A percentile compares a stretch with the other conserved stretches of the same genome.
These are phyloP conservation scores for Palythoa grandis DNA, from an alignment of 92 coral and sea anemone genomes.

Conservation along the genomic window DNA sequence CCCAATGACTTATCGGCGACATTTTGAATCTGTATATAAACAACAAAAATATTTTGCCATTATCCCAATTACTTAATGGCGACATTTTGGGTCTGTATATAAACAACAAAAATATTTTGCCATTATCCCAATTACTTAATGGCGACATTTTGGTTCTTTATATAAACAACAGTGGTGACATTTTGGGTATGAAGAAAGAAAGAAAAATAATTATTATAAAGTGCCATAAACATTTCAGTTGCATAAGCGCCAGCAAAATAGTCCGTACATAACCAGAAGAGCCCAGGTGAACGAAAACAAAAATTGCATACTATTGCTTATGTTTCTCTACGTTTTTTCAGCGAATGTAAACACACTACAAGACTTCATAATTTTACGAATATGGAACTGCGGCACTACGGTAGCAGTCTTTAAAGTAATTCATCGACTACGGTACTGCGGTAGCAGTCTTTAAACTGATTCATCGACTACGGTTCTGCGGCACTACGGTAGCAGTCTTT, in stretches of 20 bases:
- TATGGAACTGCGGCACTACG: not conserved
- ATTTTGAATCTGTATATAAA: too few relatives aligned
- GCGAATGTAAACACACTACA: not conserved
- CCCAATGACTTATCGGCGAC: too few relatives aligned
- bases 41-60: too few relatives aligned
- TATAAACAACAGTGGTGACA: too few relatives aligned
- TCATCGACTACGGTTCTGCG: not conserved
- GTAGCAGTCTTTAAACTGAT: not conserved
- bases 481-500: constrained; percentile 8
- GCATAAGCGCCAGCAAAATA: not conserved
- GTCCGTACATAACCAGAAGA: not conserved
- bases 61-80: too few relatives aligned
- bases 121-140: too few relatives aligned
- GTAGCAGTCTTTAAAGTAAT: not conserved
- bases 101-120: too few relatives aligned
- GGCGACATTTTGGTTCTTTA: too few relatives aligned
- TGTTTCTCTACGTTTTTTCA: not conserved
- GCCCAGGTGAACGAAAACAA: not conserved
- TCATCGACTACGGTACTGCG: constrained; percentile 1
- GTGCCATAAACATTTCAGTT: not conserved
- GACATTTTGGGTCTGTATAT: too few relatives aligned
- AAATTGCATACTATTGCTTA: not conserved
- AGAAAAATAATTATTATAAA: too few relatives aligned
- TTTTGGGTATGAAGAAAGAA: too few relatives aligned
- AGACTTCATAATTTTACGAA: not conserved